Base-by-base conservation (phyloP, 2,797 vertebrate genomes). In the Leuciscus waleckii region DNA sequence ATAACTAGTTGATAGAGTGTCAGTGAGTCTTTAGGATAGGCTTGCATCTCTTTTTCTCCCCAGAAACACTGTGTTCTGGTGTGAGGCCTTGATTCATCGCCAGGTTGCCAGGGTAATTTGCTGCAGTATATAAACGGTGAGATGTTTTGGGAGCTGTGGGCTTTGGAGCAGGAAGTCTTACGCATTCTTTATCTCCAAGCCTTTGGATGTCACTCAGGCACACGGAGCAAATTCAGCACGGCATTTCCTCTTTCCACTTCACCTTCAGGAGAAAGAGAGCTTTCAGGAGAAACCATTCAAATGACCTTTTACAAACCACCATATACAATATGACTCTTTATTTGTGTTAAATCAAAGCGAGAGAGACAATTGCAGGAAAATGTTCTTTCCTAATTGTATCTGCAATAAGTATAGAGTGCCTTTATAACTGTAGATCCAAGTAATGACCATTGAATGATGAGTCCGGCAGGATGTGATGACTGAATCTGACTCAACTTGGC, bases 111-210 rank as follows among this genome's bases (percentile, higher is more conserved):
- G 92, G 92, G 93, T 91, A 70, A 94, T 90, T 23, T 83, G 88
- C 87, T 81, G 86, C 86, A 84, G 91, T 90, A 92, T 88, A 92
- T 91, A 93, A 94, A 95, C 92, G 88, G 83, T 91, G 89, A 87
- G 89, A 94, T 90, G 87, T 92, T 92, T 90, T 87, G 89, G 91
- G 92, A 95, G 86, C 81, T 86, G 84, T 86, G 90, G 88, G 85
- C 92, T 83, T 85, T 88, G 75, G 88, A 93, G 91, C 93, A 96
- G 95, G 95, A 96, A 95, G 94, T 92, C 88, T 90, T 91, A 92
- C 88, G 88, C 90, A 95, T 97, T 96, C 94, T 92, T 96, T 92
- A 92, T 96, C 93, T 94, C 86, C 89, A 85, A 88, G 75, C 86
- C 79, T 49, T 90, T 90, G 90, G 89, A 92, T 80, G 85, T 78